Percentiles rank a stretch among this genome's conserved stretches.
Evolutionary conservation across 2,888 invertebrate species (phyloP).

Genomic region (Thymelicus sylvestris): DNA sequence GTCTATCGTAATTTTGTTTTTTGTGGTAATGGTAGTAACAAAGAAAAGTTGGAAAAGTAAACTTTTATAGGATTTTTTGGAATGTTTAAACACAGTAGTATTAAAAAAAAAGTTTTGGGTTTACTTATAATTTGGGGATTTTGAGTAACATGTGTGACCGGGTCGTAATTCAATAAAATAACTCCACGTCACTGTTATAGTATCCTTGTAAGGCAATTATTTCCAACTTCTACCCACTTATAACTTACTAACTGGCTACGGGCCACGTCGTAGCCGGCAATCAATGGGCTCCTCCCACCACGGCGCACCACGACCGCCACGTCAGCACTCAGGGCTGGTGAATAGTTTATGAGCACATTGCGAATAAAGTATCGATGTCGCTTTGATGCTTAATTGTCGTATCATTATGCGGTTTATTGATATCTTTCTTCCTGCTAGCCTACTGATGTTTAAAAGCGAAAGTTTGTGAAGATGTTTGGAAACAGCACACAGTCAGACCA

Average conservation of each 20-base stretch:
- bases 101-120: too few species aligned
- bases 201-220: background rate
- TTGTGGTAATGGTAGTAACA: too few species aligned
- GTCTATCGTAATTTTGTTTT: too few species aligned
- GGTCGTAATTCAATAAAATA: too few species aligned
- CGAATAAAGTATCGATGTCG: slow-evolving; percentile 37
- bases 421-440: background rate
- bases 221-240: background rate
- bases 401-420: background rate
- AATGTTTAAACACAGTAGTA: too few species aligned
- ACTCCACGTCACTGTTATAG: background rate
- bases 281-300: slow-evolving; percentile 11
- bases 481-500: too few species aligned
- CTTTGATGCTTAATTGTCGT: background rate
- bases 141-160: too few species aligned
- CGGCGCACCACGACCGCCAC: slow-evolving; percentile 13
- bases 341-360: slow-evolving; percentile 35
- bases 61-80: too few species aligned
- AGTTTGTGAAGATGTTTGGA: background rate
- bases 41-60: too few species aligned
- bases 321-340: slow-evolving; percentile 23
- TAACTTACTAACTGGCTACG: background rate
- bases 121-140: too few species aligned
- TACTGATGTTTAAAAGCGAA: background rate
- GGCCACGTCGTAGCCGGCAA: slow-evolving; percentile 3